Percentiles rank a stretch among this genome's conserved stretches.
Conservation (phyloP, 2,888 invertebrate genomes). For the Xanthia togata region DNA sequence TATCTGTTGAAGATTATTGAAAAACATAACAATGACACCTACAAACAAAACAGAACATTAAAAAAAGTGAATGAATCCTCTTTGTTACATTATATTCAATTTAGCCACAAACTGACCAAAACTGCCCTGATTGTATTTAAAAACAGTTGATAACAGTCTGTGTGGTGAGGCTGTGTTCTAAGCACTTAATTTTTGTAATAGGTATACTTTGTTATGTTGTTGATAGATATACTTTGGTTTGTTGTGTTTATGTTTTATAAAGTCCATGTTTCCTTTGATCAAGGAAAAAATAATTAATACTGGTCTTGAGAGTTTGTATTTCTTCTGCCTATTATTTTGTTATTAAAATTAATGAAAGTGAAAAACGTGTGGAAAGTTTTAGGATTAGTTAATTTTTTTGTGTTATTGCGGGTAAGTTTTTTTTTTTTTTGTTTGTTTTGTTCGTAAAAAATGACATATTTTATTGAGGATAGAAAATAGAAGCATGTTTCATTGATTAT, state of each 20-base stretch:
- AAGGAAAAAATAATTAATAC: constrained; percentile 1
- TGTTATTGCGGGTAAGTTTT: neutral
- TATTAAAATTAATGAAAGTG: neutral
- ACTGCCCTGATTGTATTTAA: neutral
- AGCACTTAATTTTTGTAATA: neutral
- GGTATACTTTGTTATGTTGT: too few relatives aligned
- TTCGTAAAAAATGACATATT: neutral
- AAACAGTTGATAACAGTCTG: neutral
- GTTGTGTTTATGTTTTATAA: too few relatives aligned
- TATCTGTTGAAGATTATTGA: constrained; percentile 17
- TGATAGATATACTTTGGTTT: too few relatives aligned
- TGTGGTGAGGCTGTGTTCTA: neutral
- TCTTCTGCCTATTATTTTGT: neutral
- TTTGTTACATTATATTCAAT: constrained; percentile 25
- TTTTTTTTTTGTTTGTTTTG: neutral
- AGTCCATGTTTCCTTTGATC: neutral
- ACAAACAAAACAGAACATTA: neutral
- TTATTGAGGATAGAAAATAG: neutral
- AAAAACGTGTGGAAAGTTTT: neutral
- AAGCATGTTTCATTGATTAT: neutral
- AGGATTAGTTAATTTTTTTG: neutral
- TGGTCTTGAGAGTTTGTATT: neutral
- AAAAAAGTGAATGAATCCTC: constrained; percentile 18
- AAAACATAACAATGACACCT: constrained; percentile 15
- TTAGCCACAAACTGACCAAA: constrained; percentile 13